phyloP scores from a whole-genome alignment of 2,113 vertebrate genomes.

The Meles meles region DNA sequence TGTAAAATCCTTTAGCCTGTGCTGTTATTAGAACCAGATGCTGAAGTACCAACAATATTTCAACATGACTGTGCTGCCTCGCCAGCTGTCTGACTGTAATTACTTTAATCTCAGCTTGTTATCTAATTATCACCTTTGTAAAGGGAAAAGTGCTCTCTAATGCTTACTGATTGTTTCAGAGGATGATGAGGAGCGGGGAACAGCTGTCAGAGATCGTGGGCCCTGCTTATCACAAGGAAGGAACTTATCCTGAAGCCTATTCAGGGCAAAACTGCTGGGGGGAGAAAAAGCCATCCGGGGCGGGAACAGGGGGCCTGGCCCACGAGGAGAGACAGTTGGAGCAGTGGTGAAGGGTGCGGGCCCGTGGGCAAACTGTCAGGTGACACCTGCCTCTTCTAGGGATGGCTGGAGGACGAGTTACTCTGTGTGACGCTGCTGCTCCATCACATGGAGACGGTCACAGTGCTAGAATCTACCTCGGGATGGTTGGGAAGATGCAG shows the following conservation, averaged over 20 bases:
- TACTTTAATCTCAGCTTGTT: slow-evolving; percentile 94
- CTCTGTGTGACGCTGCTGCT: background rate
- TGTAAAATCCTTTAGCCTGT: slow-evolving; percentile 88
- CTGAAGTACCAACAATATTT: slow-evolving; percentile 90
- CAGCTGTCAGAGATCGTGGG: slow-evolving; percentile 88
- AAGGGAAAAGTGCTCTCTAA: slow-evolving; percentile 91
- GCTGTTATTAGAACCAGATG: slow-evolving; percentile 89
- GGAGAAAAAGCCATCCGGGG: background rate
- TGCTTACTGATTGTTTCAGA: slow-evolving; percentile 89
- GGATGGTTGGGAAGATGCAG: background rate
- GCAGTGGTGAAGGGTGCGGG: background rate
- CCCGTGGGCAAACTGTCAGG: background rate
- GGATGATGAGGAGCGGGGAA: slow-evolving; percentile 87
- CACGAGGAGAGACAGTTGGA: background rate
- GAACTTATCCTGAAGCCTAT: slow-evolving; percentile 79
- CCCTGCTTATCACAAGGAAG: slow-evolving; percentile 81
- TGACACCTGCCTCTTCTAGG: background rate
- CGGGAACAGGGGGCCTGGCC: background rate
- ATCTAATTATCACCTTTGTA: slow-evolving; percentile 95
- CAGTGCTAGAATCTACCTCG: background rate
- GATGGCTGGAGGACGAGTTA: background rate
- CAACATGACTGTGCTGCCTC: slow-evolving; percentile 87
- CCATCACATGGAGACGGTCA: background rate
- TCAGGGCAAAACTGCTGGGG: slow-evolving; percentile 51
- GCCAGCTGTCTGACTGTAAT: slow-evolving; percentile 91